Base-by-base conservation (phyloP, 1,140 invertebrate species). In the Diorhabda elongata region DNA sequence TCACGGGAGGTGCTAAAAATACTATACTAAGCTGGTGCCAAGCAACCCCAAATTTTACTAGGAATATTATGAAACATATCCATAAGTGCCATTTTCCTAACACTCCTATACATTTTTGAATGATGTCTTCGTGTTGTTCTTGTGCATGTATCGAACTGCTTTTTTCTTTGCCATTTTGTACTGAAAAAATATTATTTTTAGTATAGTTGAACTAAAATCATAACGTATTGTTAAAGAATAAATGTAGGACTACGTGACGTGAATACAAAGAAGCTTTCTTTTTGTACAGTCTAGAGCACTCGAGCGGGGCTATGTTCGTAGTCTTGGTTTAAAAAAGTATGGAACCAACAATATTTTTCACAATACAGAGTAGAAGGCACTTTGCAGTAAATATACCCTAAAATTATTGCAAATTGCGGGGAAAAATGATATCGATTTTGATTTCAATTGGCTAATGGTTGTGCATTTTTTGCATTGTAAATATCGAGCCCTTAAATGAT, bases 1-100 rank as follows among this genome's bases (percentile, higher is more conserved):
- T 65, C 5, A 72, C 60, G 0, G 70, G 71, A 6, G 80, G 78
- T 26, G 81, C 77, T 44, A 78, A 67, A 56, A 82, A 80, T n/a
- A 82, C 79, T 42, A 81, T 81, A 56, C 75, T 79, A 75, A 87
- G 82, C 74, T 89, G 89, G 76, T 91, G 89, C 89, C 89, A 91
- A 0, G 89, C 89, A 2, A 90, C 87, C 2, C 89, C 88, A 75
- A 91, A 89, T 75, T 91, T 91, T 8, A 87, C 84, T 2, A 90
- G 76, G 42, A 90, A 88, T 9, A 91, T 84, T 0, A 88, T 81
- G 9, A 86, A 79, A 69, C 88, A 89, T 26, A 90, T 84, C 78
- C 84, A 83, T 58, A 90, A 82, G 77, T 92, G 91, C 88, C 90
- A 92, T 73, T 84, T 83, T 4, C 90, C 89, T 42, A 92, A 86